Evolutionary conservation across 2,888 invertebrate species (phyloP), one percentile per base, ranked within the genome.

Genomic region (Agrypnus murinus): DNA sequence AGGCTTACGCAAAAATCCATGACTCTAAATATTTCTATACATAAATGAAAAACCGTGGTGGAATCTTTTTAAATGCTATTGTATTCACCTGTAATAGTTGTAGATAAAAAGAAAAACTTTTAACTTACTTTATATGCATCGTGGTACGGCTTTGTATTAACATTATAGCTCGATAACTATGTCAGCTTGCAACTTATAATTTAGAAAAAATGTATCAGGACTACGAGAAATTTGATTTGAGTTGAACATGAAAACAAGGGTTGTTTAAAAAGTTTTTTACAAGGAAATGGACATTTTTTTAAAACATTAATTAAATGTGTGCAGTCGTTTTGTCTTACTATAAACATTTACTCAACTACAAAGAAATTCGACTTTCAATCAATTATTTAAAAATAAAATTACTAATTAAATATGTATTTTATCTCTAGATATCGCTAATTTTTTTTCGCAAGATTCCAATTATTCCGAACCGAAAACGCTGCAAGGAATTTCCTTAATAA

Each of bases 121-220:
- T n/a, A n/a, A 36, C 55, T 55, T 55, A 38, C 36, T 55, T 55
- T 55, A 38, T 32, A 55, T 55, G 55, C 55, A 55, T 53, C 53
- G 14, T 15, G 34, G 31, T 32, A 14, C 36, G 34, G 32, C 19
- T 36, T 34, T 15, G 38, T 17, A 32, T n/a, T 55, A 38, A 53
- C 34, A 55, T 55, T 55, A 32, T 36, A 55, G 36, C 38, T 50
- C 32, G 12, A 34, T 55, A 55, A 36, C 55, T 55, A 17, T 55
- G 55, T 55, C 55, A 55, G 25, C 3, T n/a, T 55, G 55, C n/a
- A 55, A 15, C 14, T 17, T 55, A 9, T 38, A 55, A 55, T 55
- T 55, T 34, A 15, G n/a, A 55, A 55, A 40, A 40, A n/a, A 40
- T 40, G 40, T 32, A 50, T 50, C 10, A 34, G 15, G 32, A 25